A percentile compares a stretch with the other conserved stretches of the same genome.
Conservation (phyloP, 2,888 invertebrate species). For the Caenorhabditis sp. region DNA sequence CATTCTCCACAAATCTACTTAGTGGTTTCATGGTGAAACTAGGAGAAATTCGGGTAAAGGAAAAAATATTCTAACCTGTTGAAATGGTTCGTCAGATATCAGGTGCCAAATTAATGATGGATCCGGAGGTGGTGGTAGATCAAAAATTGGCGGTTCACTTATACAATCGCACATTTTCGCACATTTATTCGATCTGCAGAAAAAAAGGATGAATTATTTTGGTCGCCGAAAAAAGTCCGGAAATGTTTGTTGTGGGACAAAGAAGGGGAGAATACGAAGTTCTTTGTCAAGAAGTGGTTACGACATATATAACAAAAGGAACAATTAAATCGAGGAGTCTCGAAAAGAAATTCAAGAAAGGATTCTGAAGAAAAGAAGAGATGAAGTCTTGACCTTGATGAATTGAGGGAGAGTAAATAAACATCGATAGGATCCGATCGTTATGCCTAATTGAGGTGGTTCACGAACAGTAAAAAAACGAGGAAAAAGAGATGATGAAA, state of each 20-base stretch:
- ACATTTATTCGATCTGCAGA: neutral
- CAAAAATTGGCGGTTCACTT: constrained; percentile 56
- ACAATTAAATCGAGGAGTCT: constrained; percentile 18
- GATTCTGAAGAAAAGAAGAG: constrained; percentile 13
- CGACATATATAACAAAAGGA: constrained; percentile 17
- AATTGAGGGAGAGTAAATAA: neutral
- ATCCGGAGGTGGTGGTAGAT: constrained; percentile 63
- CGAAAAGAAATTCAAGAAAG: constrained; percentile 36
- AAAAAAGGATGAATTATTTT: neutral
- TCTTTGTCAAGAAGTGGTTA: neutral
- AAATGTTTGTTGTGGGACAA: constrained; percentile 15
- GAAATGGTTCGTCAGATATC: constrained; percentile 58
- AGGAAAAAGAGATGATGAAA: constrained; percentile 9
- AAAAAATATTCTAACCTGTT: constrained; percentile 35
- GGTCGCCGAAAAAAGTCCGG: too few species aligned
- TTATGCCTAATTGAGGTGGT: constrained; percentile 13
- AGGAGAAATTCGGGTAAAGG: neutral
- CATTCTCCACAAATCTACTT: neutral
- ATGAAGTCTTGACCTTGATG: neutral
- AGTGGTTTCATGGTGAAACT: too few species aligned
- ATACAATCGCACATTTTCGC: constrained; percentile 57
- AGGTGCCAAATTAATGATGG: constrained; percentile 64
- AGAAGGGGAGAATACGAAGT: too few species aligned
- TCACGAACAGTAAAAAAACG: constrained; percentile 12
- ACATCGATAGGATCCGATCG: constrained; percentile 16